Base-by-base conservation (phyloP, 2,113 vertebrate genomes). In the Mesoclemmys tuberculata region DNA sequence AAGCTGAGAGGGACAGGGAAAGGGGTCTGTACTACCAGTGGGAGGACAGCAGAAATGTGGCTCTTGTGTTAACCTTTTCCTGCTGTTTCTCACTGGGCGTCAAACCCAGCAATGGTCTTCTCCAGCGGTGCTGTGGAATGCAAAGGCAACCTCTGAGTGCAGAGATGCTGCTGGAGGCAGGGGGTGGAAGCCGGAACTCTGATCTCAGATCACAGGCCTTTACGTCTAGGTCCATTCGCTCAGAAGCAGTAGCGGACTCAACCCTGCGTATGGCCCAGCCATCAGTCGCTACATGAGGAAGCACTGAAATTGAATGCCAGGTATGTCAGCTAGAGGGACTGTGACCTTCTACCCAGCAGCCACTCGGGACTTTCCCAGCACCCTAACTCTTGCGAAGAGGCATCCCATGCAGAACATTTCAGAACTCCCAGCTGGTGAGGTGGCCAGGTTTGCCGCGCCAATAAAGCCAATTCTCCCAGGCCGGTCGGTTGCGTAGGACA, bases 401-500 rank as follows among this genome's bases (percentile, higher is more conserved):
- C 90, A 61, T 75, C 31, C 75, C 12, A n/a, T 10, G 71, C 71
- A 13, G 41, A 75, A 10, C 11, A 8, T 24, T 54, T 78, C 88
- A 2, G 2, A 38, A 80, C 85, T 84, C 75, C 41, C 41, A 2
- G 29, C 54, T 41, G 21, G 71, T 24, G 87, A 22, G 84, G 80
- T 8, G 4, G 64, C 11, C 94, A 89, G 85, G 19, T 31, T 84
- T 84, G 79, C n/a, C 61, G 94, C 52, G 55, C 8, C 88, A 56
- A 96, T 87, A 95, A 90, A 91, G 83, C 48, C 92, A 35, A n/a
- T 96, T 96, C 92, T 97, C 71, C 93, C 31, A 82, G 84, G 79
- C 82, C 92, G 94, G 95, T 95, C 95, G 90, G 90, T 91, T 91
- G 90, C 80, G 90, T 89, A 92, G 95, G 93, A 90, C 96, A 96